Conservation (phyloP, 2,888 invertebrate species). For the Cosmia trapezina region DNA sequence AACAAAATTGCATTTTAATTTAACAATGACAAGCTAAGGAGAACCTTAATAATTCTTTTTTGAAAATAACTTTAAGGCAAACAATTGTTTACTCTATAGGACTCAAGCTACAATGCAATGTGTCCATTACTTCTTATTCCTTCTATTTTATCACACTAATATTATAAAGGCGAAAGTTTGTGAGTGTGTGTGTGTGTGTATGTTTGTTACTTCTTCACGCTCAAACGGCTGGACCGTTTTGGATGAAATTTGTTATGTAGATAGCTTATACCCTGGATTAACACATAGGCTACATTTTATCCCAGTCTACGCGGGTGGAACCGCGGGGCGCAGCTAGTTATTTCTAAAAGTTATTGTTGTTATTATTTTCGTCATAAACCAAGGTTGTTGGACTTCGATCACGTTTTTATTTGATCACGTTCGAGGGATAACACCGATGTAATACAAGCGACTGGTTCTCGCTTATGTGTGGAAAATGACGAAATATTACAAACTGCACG, state of each 20-base stretch:
- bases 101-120: not conserved
- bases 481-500: slow-evolving; percentile 4
- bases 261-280: too few relatives aligned
- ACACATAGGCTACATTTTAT: too few relatives aligned
- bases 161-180: too few relatives aligned
- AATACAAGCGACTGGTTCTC: slow-evolving; percentile 4
- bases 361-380: slow-evolving; percentile 10
- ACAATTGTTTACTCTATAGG: not conserved
- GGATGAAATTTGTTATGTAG: too few relatives aligned
- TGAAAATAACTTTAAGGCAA: not conserved
- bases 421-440: slow-evolving; percentile 2
- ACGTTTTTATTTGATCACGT: slow-evolving; percentile 29
- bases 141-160: not conserved
- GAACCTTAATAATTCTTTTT: not conserved
- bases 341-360: not conserved
- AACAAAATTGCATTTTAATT: not conserved
- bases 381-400: slow-evolving; percentile 45
- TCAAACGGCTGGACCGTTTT: too few relatives aligned
- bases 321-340: too few relatives aligned
- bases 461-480: not conserved
- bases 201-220: too few relatives aligned
- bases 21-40: not conserved
- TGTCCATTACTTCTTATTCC: not conserved
- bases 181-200: too few relatives aligned
- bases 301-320: too few relatives aligned